Conservation (phyloP, 2,113 vertebrate genomes). For the Anser brachyrhynchus region DNA sequence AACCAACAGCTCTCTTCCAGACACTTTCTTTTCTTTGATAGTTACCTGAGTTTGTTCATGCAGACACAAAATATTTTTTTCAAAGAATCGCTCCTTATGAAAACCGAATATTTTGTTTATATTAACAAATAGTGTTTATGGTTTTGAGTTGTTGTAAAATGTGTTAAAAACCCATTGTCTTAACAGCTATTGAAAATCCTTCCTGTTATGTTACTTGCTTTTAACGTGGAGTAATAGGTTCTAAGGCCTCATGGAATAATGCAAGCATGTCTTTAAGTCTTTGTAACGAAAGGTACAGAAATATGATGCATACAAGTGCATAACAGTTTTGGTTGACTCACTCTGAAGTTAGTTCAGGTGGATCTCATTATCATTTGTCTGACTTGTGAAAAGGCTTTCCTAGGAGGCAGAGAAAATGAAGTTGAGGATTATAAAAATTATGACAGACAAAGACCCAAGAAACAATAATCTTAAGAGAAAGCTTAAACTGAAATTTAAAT, state of each 20-base stretch:
- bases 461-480: not conserved
- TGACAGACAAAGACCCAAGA: not conserved
- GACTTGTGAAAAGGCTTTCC: not conserved
- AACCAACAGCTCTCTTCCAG: not conserved
- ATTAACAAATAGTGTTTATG: not conserved
- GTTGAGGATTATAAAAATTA: not conserved
- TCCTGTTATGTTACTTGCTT: not conserved
- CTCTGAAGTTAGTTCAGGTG: conserved; percentile 19
- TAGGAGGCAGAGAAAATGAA: not conserved
- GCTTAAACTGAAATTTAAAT: not conserved
- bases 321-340: not conserved
- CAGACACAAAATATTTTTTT: not conserved
- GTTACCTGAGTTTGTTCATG: not conserved
- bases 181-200: not conserved
- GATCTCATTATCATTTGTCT: conserved; percentile 14
- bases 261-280: not conserved
- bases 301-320: not conserved
- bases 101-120: not conserved
- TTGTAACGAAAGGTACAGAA: not conserved
- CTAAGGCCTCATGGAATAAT: not conserved
- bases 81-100: not conserved
- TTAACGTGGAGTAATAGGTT: not conserved
- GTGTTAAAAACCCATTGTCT: not conserved
- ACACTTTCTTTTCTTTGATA: not conserved
- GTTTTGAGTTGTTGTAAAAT: not conserved